Percentiles rank a stretch among this genome's conserved stretches.
Evolutionary conservation across 2,113 vertebrate species (phyloP).

Genomic region (Stictonetta naevosa): DNA sequence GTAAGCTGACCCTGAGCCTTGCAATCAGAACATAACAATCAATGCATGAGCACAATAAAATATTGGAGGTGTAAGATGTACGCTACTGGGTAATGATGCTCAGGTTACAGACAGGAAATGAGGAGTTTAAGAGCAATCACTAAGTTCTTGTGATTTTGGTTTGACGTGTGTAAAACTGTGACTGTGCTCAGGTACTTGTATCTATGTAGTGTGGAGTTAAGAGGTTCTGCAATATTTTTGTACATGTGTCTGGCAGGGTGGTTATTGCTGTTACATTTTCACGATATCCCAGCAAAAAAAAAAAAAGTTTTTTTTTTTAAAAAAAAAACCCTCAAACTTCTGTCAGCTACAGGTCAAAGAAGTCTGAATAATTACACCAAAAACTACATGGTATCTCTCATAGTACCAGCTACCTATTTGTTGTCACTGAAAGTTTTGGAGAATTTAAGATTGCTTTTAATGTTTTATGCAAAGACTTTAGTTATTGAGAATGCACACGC

Average conservation of each 20-base stretch:
- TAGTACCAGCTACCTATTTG: not conserved
- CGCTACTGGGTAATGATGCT: not conserved
- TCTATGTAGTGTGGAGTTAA: not conserved
- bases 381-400: not conserved
- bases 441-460: not conserved
- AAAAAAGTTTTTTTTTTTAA: not conserved
- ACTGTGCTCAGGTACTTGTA: not conserved
- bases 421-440: not conserved
- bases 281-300: not conserved
- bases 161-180: conserved; percentile 2
- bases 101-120: conserved; percentile 1
- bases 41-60: not conserved
- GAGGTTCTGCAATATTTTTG: not conserved
- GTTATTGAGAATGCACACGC: not conserved
- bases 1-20: not conserved
- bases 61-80: not conserved
- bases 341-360: not conserved
- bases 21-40: not conserved
- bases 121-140: not conserved
- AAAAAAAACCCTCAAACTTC: not conserved
- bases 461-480: not conserved
- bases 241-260: not conserved
- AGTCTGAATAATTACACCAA: not conserved
- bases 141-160: not conserved
- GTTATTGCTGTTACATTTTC: not conserved